Conservation (phyloP, 2,888 invertebrate species). For the Ommatoiulus sabulosus region DNA sequence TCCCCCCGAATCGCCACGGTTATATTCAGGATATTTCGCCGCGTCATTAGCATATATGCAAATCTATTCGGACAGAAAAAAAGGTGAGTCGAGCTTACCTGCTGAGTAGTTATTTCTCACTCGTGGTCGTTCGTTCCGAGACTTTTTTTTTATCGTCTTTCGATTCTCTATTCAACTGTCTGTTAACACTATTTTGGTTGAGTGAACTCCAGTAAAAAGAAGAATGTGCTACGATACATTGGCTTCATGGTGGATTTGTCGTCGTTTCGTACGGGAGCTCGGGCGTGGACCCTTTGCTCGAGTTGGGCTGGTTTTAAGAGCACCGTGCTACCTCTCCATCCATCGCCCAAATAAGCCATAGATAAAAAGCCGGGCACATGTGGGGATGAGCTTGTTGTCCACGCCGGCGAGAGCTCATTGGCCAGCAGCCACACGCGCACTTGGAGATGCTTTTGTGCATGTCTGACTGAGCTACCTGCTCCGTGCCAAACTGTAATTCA, state of each 20-base stretch:
- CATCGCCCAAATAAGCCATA: not conserved
- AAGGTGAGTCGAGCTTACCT: not conserved
- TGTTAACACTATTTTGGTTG: not conserved
- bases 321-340: not conserved
- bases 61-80: too few species aligned
- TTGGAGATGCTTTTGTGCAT: too few species aligned
- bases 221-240: not conserved
- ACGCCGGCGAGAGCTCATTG: not conserved
- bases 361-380: not conserved
- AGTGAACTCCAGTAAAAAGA: constrained; percentile 24
- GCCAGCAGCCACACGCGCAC: too few species aligned
- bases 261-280: too few species aligned
- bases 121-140: not conserved
- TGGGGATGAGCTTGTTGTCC: not conserved
- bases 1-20: too few species aligned
- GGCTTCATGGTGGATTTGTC: too few species aligned
- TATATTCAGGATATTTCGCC: not conserved
- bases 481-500: too few species aligned
- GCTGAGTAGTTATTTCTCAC: not conserved
- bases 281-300: not conserved
- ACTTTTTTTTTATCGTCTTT: not conserved
- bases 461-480: too few species aligned
- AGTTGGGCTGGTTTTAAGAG: not conserved
- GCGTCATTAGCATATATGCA: constrained; percentile 33
- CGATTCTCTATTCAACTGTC: not conserved